These are phyloP conservation scores for Heliornis fulica DNA, from an alignment of 2,113 vertebrate species.

Conservation along the genomic window DNA sequence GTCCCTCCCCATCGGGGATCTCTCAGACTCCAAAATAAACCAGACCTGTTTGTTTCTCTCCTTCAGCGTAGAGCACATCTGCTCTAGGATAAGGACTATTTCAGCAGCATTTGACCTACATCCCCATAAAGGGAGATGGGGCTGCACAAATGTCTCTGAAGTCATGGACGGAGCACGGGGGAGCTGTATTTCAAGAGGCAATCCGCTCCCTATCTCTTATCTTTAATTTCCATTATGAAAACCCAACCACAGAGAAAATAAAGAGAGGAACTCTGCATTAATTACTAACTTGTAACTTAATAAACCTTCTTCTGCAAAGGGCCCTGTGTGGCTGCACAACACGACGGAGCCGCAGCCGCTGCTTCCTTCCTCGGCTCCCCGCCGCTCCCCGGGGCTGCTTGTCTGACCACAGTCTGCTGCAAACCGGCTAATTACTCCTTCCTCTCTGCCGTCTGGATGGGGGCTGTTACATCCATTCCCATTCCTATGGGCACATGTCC, in stretches of 20 bases:
- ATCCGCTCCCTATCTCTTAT: neutral
- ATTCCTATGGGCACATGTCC: neutral
- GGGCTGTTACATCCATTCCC: neutral
- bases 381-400: neutral
- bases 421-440: neutral
- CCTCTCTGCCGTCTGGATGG: neutral
- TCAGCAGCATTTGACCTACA: neutral
- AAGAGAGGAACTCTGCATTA: constrained; percentile 47
- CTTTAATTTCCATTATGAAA: constrained; percentile 48
- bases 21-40: neutral
- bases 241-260: constrained; percentile 28
- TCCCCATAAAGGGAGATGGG: neutral
- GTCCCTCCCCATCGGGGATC: neutral
- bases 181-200: constrained; percentile 24
- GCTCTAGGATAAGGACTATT: neutral
- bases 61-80: neutral
- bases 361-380: neutral
- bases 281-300: constrained; percentile 46
- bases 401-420: neutral
- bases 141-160: neutral
- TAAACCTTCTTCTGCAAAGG: neutral
- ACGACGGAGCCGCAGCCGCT: neutral
- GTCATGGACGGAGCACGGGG: neutral
- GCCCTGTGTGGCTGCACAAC: neutral
- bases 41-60: neutral